phyloP scores from a whole-genome alignment of 2,113 vertebrate genomes.

The Lycocorax pyrrhopterus region DNA sequence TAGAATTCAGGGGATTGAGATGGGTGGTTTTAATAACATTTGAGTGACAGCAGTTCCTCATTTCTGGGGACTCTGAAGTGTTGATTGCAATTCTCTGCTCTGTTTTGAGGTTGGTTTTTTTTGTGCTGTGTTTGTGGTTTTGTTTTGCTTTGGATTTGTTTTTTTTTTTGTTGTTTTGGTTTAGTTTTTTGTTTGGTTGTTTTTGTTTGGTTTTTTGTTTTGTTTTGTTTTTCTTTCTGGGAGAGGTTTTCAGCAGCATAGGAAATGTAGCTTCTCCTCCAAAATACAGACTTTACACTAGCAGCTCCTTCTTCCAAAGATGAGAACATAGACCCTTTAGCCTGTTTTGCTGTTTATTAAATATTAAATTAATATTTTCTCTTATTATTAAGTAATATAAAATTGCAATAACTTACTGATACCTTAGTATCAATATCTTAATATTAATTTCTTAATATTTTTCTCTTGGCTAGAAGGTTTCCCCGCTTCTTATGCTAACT shows the following conservation, averaged over 20 bases:
- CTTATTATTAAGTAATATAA: not conserved
- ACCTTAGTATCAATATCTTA: not conserved
- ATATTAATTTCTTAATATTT: not conserved
- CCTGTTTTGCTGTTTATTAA: not conserved
- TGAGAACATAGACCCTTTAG: not conserved
- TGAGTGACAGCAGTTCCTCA: not conserved
- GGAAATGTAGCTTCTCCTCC: not conserved
- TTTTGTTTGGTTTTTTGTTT: not conserved
- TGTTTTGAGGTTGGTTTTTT: not conserved
- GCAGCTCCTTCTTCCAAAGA: not conserved
- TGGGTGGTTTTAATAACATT: not conserved
- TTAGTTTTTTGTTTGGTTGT: not conserved
- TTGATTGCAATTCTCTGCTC: not conserved
- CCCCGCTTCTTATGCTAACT: not conserved
- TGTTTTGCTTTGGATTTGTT: not conserved
- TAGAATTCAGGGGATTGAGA: not conserved
- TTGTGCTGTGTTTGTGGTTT: not conserved
- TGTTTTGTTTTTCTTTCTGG: not conserved
- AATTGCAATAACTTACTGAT: not conserved
- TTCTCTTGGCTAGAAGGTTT: not conserved
- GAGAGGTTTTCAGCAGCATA: not conserved
- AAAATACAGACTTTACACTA: not conserved
- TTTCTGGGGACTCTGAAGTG: not conserved
- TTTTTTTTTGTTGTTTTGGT: not conserved
- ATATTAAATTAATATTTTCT: not conserved